Evolutionary conservation across 2,113 vertebrate species (phyloP).

Genomic region (Saguinus midas): DNA sequence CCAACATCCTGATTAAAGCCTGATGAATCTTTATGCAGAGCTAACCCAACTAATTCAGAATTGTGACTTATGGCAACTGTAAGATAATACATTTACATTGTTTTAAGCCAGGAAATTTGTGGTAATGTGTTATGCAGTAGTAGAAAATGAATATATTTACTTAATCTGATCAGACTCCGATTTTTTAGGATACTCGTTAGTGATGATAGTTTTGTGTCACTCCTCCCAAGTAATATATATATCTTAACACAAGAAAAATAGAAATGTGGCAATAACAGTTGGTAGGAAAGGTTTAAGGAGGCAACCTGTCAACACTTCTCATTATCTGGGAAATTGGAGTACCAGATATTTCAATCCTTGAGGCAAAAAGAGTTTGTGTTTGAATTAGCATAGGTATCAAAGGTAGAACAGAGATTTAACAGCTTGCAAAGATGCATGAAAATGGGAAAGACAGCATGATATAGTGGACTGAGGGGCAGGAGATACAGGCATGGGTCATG

Average conservation of each 20-base stretch:
- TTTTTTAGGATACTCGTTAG: not conserved
- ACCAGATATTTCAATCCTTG: not conserved
- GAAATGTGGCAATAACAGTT: not conserved
- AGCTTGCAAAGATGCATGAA: not conserved
- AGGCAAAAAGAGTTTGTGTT: not conserved
- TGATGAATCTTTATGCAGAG: not conserved
- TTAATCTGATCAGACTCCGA: slow-evolving; percentile 18
- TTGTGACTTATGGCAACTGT: not conserved
- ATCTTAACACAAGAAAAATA: not conserved
- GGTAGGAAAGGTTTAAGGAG: not conserved
- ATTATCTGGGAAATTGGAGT: not conserved
- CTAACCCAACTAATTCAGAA: not conserved
- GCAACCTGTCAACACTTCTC: not conserved
- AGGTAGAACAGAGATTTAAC: not conserved
- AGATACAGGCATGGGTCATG: not conserved
- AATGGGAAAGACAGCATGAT: not conserved
- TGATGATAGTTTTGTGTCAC: not conserved
- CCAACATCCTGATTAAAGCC: not conserved
- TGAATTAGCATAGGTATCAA: not conserved
- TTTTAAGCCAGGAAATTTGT: not conserved
- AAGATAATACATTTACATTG: not conserved
- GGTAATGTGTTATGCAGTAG: not conserved
- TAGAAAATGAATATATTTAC: slow-evolving; percentile 14
- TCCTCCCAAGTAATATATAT: not conserved
- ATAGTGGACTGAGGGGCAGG: not conserved